These are phyloP conservation scores for Stratiomys singularior DNA, from an alignment of 2,888 invertebrate species.

Conservation along the genomic window DNA sequence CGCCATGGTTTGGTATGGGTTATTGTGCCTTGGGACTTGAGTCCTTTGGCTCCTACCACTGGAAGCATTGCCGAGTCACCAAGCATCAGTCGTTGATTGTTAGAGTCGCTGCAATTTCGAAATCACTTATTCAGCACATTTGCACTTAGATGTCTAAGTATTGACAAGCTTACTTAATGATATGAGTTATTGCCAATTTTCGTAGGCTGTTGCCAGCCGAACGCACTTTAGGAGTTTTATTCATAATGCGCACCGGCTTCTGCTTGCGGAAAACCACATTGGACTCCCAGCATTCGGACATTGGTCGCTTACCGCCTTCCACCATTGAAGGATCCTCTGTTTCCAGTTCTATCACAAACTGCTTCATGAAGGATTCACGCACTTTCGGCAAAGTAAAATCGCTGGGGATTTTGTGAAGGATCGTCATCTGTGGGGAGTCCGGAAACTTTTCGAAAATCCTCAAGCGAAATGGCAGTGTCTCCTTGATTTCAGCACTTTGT, in stretches of 20 bases:
- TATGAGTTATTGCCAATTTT: slow-evolving; percentile 84
- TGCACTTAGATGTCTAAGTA: background rate
- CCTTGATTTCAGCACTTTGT: slow-evolving; percentile 97
- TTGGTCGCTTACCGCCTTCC: slow-evolving; percentile 62
- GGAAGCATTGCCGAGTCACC: slow-evolving; percentile 95
- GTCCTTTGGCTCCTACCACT: slow-evolving; percentile 79
- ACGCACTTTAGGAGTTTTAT: slow-evolving; percentile 83
- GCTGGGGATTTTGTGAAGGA: slow-evolving; percentile 91
- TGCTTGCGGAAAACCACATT: slow-evolving; percentile 85
- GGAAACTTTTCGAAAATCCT: slow-evolving; percentile 98
- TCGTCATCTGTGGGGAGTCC: slow-evolving; percentile 98
- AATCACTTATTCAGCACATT: background rate
- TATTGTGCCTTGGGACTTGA: slow-evolving; percentile 88
- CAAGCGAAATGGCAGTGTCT: slow-evolving; percentile 93
- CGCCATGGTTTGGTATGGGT: slow-evolving; percentile 89
- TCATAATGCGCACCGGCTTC: slow-evolving; percentile 82
- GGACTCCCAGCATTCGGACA: slow-evolving; percentile 74
- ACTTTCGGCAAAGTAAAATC: slow-evolving; percentile 92
- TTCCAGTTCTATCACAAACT: slow-evolving; percentile 91
- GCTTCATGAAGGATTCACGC: slow-evolving; percentile 98
- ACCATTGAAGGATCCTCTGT: slow-evolving; percentile 74
- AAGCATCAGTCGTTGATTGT: slow-evolving; percentile 89
- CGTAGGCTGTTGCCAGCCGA: slow-evolving; percentile 82
- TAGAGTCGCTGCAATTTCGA: slow-evolving; percentile 83
- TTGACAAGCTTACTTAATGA: slow-evolving; percentile 79